Percentiles rank a stretch among this genome's conserved stretches.
Evolutionary conservation across 2,888 invertebrate genomes (phyloP).

Genomic region (Choristoneura rosaceana): DNA sequence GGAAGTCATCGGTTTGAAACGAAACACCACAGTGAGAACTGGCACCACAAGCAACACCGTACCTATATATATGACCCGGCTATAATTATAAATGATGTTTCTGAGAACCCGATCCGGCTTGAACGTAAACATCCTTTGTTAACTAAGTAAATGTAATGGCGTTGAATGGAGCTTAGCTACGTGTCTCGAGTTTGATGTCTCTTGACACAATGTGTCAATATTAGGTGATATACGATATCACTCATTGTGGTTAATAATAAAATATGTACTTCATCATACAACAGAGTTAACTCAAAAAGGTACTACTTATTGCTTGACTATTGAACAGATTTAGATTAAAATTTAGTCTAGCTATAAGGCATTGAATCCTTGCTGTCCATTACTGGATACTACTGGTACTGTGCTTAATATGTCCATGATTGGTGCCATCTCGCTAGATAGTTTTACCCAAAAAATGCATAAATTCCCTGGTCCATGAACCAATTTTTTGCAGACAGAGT

Average conservation of each 20-base stretch:
- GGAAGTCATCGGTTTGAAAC: neutral
- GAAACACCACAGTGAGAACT: neutral
- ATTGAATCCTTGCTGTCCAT: too few species aligned
- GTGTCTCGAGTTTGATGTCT: conserved; percentile 6
- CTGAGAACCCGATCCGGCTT: conserved; percentile 29
- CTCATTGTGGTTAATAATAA: neutral
- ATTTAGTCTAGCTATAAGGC: too few species aligned
- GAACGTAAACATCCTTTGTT: conserved; percentile 40
- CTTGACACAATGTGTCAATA: conserved; percentile 18
- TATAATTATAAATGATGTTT: conserved; percentile 36
- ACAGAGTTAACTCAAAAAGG: neutral
- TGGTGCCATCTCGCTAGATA: too few species aligned
- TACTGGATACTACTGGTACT: too few species aligned
- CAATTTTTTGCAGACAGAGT: too few species aligned
- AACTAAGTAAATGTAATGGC: conserved; percentile 21
- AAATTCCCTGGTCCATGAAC: too few species aligned
- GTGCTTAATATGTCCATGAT: too few species aligned
- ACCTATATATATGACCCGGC: conserved; percentile 6
- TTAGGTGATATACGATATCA: neutral
- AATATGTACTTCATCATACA: neutral
- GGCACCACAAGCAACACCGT: neutral
- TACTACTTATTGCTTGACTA: too few species aligned
- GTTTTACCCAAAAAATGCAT: too few species aligned
- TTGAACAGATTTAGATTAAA: too few species aligned
- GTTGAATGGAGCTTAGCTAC: conserved; percentile 21